Evolutionary conservation across 2,888 invertebrate genomes (phyloP).

Genomic region (Noctua comes): DNA sequence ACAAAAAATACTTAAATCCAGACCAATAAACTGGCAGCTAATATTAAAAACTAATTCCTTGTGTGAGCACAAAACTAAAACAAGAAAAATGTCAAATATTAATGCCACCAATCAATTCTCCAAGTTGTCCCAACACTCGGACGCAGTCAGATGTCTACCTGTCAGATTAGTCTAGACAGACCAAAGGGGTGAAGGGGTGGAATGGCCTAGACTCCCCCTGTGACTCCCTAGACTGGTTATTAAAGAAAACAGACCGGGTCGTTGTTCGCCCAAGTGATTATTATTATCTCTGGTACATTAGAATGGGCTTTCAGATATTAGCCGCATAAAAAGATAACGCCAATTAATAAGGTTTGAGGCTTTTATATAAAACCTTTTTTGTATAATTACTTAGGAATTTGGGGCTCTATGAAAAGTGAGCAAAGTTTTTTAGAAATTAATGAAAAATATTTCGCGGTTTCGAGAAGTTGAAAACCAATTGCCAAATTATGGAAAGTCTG

Average conservation of each 20-base stretch:
- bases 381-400: neutral
- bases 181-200: slow-evolving; percentile 20
- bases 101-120: slow-evolving; percentile 25
- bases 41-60: neutral
- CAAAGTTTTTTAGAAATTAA: neutral
- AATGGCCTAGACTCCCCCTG: slow-evolving; percentile 24
- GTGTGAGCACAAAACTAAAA: neutral
- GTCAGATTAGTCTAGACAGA: slow-evolving; percentile 69
- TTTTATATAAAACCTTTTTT: slow-evolving; percentile 45
- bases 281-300: slow-evolving; percentile 39
- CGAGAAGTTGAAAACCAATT: neutral
- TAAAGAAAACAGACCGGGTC: slow-evolving; percentile 62
- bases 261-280: slow-evolving; percentile 48
- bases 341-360: slow-evolving; percentile 13
- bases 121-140: slow-evolving; percentile 34
- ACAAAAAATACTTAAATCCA: neutral
- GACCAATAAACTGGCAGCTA: too few relatives aligned
- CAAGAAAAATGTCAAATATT: neutral
- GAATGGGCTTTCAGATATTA: slow-evolving; percentile 27
- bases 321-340: slow-evolving; percentile 11
- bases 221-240: slow-evolving; percentile 31
- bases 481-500: neutral
- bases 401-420: neutral
- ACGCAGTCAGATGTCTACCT: slow-evolving; percentile 53
- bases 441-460: neutral